Evolutionary conservation across 2,888 invertebrate species (phyloP), one percentile per base, ranked within the genome.

Genomic region (Adelognathus sp.): DNA sequence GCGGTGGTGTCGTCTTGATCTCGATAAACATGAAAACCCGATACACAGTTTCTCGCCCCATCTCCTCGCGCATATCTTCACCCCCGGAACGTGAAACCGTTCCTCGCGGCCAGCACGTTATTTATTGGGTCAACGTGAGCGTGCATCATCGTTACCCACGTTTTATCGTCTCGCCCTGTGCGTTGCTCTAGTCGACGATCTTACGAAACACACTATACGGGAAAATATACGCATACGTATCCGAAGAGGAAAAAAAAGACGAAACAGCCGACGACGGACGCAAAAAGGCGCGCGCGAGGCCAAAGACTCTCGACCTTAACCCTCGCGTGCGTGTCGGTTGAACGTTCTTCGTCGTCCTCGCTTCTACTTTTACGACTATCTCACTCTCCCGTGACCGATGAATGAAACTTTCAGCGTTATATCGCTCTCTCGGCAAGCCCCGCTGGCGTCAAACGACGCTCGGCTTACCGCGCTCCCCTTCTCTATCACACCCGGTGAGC

Each of bases 391-490:
- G 5, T 39, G 11, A 3, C 50, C 52, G 52, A 66, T 52, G 74
- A 74, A 74, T 74, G 67, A 67, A 60, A 74, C 56, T 58, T 41
- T 69, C 41, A 54, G 33, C 60, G 29, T 41, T n/a, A n/a, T n/a
- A n/a, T n/a, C 58, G 60, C 46, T 58, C 44, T 58, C 31, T n/a
- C 7, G n/a, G 11, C 21, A 24, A 41, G 14, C 11, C 21, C n/a
- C n/a, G n/a, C n/a, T n/a, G 21, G 11, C 29, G 11, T 6, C 14
- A n/a, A 33, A 16, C 33, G 46, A 29, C 46, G 29, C n/a, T n/a
- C 9, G 31, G 18, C 44, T 69, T 33, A 46, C 21, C 36, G 36
- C 36, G 6, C n/a, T 9, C 46, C 11, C 24, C 24, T 6, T 4
- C 3, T 50, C 58, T 46, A n/a, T n/a, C n/a, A n/a, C n/a, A n/a